Percentiles rank a stretch among this genome's conserved stretches.
Evolutionary conservation across 1,140 invertebrate species (phyloP).

Genomic region (Lepidurus apus): DNA sequence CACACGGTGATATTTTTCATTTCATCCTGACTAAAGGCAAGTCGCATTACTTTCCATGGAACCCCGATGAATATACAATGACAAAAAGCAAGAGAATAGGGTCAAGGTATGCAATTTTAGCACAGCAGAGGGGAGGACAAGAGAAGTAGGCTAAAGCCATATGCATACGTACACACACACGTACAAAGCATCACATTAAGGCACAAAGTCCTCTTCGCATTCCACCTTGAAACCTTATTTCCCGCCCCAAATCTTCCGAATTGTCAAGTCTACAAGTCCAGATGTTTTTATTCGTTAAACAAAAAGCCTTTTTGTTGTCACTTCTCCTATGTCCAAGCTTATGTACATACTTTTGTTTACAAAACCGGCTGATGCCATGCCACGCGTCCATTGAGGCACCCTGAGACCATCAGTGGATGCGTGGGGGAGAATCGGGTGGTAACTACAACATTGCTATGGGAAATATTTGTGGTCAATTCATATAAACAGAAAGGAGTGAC

Average conservation of each 20-base stretch:
- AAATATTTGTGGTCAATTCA: conserved; percentile 62
- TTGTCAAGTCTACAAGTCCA: no score
- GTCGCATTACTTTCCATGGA: neutral
- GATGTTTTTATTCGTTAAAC: no score
- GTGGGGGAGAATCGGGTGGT: conserved; percentile 84
- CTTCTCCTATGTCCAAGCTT: neutral
- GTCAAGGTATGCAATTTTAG: conserved; percentile 16
- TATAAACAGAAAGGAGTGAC: conserved; percentile 49
- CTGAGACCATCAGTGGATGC: conserved; percentile 77
- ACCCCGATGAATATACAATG: conserved; percentile 13
- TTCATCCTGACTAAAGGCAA: conserved; percentile 19
- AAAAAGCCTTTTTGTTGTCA: neutral
- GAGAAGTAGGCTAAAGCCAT: neutral
- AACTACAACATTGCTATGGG: conserved; percentile 78
- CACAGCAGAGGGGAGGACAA: conserved; percentile 5
- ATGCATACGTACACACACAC: conserved; percentile 15
- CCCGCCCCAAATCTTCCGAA: neutral
- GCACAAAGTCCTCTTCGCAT: conserved; percentile 10
- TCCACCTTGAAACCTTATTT: neutral
- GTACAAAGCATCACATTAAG: conserved; percentile 17
- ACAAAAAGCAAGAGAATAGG: conserved; percentile 22
- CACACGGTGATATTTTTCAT: neutral
- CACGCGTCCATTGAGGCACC: conserved; percentile 78
- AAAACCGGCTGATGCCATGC: conserved; percentile 80
- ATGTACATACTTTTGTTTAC: conserved; percentile 41